Conservation (phyloP, 2,888 invertebrate species). For the Thecophora atra region DNA sequence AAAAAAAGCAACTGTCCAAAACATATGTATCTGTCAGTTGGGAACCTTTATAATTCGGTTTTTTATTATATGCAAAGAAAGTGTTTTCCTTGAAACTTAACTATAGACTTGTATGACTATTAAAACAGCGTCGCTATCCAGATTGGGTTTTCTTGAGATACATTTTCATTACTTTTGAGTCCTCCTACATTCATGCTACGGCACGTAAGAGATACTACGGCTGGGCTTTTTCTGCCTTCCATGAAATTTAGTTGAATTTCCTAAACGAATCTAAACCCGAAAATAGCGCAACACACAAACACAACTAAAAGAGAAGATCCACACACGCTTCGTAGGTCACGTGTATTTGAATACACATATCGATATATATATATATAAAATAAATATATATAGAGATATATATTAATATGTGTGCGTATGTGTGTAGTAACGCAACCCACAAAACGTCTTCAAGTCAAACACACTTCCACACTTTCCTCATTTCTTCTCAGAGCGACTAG, state of each 20-base stretch:
- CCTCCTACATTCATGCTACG: no score
- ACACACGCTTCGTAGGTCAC: neutral
- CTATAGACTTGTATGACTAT: no score
- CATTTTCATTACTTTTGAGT: neutral
- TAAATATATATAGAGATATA: no score
- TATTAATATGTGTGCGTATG: slow-evolving; percentile 15
- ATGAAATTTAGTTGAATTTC: slow-evolving; percentile 7
- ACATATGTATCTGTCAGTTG: no score
- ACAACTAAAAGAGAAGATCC: neutral
- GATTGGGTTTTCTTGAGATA: neutral
- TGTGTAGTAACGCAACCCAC: slow-evolving; percentile 43
- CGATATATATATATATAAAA: no score
- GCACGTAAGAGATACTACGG: neutral
- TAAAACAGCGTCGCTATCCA: no score
- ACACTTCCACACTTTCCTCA: slow-evolving; percentile 40
- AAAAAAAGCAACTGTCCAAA: neutral
- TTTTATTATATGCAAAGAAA: no score
- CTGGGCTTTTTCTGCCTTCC: slow-evolving; percentile 2
- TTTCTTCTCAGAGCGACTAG: slow-evolving; percentile 14
- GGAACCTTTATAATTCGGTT: no score
- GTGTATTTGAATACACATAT: no score
- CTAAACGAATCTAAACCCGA: slow-evolving; percentile 4
- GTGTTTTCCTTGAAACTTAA: no score
- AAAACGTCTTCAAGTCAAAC: slow-evolving; percentile 56
- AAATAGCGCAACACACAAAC: neutral